These are phyloP conservation scores for Lypha dubia DNA, from an alignment of 2,888 invertebrate species.

Conservation along the genomic window DNA sequence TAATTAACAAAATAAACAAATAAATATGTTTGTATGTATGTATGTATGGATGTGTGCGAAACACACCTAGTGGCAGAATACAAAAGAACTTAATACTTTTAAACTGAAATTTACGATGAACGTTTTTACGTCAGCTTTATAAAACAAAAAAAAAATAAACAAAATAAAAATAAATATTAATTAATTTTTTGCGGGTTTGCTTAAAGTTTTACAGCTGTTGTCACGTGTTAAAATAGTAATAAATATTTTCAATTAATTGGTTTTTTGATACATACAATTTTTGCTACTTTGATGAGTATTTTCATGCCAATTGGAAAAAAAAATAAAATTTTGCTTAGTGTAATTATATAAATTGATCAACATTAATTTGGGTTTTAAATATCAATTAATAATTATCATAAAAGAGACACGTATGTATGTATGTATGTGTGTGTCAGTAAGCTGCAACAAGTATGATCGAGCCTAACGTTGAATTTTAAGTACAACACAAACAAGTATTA, in stretches of 20 bases:
- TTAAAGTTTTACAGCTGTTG: neutral
- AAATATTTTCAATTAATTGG: constrained; percentile 43
- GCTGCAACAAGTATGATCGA: no score
- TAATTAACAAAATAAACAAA: constrained; percentile 42
- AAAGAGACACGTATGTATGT: constrained; percentile 39
- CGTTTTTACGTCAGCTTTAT: constrained; percentile 11
- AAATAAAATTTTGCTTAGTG: constrained; percentile 11
- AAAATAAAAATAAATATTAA: neutral
- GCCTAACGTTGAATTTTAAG: no score
- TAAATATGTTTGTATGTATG: neutral
- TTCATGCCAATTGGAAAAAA: constrained; percentile 40
- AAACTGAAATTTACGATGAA: constrained; percentile 16
- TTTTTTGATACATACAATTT: constrained; percentile 7
- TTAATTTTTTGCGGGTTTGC: neutral
- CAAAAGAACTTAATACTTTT: constrained; percentile 11
- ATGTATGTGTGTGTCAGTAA: no score
- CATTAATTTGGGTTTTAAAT: constrained; percentile 50
- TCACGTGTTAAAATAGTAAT: constrained; percentile 45
- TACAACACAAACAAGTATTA: no score
- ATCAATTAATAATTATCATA: constrained; percentile 56
- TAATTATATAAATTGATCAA: constrained; percentile 47
- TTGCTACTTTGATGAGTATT: neutral
- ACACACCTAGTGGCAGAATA: neutral
- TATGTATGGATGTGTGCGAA: neutral
- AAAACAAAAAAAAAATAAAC: neutral